Evolutionary conservation across 2,888 invertebrate genomes (phyloP).

Genomic region (Terebella lapidaria): DNA sequence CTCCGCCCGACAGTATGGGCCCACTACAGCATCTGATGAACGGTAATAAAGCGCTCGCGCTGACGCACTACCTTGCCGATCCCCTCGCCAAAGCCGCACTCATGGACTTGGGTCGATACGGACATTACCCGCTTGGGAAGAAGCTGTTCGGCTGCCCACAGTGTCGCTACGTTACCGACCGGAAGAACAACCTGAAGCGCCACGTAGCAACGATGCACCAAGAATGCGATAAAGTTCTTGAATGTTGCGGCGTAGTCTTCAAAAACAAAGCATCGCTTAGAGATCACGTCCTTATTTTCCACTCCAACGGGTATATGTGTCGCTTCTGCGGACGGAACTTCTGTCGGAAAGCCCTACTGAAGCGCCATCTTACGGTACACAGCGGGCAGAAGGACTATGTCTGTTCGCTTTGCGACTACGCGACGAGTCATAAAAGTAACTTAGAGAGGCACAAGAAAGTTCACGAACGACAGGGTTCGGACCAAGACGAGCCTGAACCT

Average conservation of each 20-base stretch:
- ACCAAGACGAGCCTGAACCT: too few relatives aligned
- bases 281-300: slow-evolving; percentile 49
- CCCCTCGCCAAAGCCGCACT: slow-evolving; percentile 3
- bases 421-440: slow-evolving; percentile 55
- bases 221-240: slow-evolving; percentile 36
- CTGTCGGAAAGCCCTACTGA: slow-evolving; percentile 53
- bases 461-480: slow-evolving; percentile 28
- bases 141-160: slow-evolving; percentile 39
- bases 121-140: slow-evolving; percentile 10
- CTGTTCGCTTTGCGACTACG: slow-evolving; percentile 52
- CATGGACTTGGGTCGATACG: background rate
- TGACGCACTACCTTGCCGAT: background rate
- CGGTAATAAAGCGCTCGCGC: background rate
- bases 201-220: slow-evolving; percentile 54
- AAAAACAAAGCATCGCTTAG: slow-evolving; percentile 51
- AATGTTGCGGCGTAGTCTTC: slow-evolving; percentile 50
- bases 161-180: slow-evolving; percentile 47
- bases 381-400: slow-evolving; percentile 53
- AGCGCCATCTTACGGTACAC: slow-evolving; percentile 54
- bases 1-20: background rate
- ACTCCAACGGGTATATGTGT: slow-evolving; percentile 52
- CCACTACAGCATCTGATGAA: slow-evolving; percentile 1
- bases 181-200: slow-evolving; percentile 52
- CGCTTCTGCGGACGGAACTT: slow-evolving; percentile 50
- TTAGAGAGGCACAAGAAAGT: slow-evolving; percentile 52